These are phyloP conservation scores for Chaetura pelagica DNA, from an alignment of 2,113 vertebrate genomes.

Conservation along the genomic window DNA sequence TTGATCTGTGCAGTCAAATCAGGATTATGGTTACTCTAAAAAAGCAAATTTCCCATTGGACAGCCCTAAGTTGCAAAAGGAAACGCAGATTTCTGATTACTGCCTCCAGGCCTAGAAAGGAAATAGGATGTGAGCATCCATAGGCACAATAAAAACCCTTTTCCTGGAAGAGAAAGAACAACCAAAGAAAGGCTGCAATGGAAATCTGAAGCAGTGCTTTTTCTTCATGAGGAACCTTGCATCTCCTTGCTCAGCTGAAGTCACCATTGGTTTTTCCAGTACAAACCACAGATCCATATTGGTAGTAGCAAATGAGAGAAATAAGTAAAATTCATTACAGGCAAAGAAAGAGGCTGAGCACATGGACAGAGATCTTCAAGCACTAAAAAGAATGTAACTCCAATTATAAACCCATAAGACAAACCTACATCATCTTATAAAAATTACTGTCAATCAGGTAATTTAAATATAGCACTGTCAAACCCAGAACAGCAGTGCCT, in stretches of 20 bases:
- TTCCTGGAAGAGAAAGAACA: not conserved
- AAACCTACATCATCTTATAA: not conserved
- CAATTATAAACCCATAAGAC: not conserved
- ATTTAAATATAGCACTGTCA: not conserved
- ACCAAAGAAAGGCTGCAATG: not conserved
- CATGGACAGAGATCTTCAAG: not conserved
- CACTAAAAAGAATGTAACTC: not conserved
- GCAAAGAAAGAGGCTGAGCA: not conserved
- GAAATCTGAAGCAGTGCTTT: not conserved
- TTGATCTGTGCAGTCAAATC: not conserved
- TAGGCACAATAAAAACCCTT: not conserved
- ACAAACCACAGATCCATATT: rapidly evolving
- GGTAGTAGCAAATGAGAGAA: not conserved
- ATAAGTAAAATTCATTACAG: not conserved
- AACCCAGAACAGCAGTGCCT: not conserved
- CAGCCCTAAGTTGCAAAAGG: not conserved
- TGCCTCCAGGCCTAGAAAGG: not conserved
- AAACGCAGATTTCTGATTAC: not conserved
- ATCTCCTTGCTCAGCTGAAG: not conserved
- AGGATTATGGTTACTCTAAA: not conserved
- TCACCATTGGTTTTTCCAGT: not conserved
- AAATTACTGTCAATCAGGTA: not conserved
- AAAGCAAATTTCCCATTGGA: not conserved
- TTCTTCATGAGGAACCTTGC: not conserved
- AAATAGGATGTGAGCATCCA: not conserved